Evolutionary conservation across 2,888 invertebrate species (phyloP).

Genomic region (Girardia tigrina): DNA sequence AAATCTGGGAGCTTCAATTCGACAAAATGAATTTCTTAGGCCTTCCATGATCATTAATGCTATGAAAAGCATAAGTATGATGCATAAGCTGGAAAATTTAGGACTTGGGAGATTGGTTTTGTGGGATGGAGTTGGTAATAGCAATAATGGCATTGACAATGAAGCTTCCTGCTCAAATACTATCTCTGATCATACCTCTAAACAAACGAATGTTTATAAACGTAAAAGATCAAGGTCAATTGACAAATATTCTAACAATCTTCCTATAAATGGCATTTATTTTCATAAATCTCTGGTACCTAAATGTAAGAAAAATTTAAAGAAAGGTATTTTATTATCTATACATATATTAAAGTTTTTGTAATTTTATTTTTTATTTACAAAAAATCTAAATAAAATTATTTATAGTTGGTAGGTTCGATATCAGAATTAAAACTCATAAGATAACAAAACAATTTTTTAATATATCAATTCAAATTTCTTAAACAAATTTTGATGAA

Average conservation of each 20-base stretch:
- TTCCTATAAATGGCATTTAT: not conserved
- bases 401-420: too few species aligned
- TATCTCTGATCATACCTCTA: not conserved
- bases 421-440: too few species aligned
- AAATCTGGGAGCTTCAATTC: conserved; percentile 1
- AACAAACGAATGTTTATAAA: not conserved
- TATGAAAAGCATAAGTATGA: not conserved
- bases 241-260: conserved; percentile 10
- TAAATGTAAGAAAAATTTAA: not conserved
- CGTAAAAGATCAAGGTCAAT: not conserved
- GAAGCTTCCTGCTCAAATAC: not conserved
- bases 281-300: not conserved
- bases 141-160: not conserved
- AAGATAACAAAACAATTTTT: too few species aligned
- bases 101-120: not conserved
- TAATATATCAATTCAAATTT: too few species aligned
- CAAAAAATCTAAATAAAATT: not conserved
- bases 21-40: conserved; percentile 23
- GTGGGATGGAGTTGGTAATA: not conserved
- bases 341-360: not conserved
- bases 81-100: conserved; percentile 10
- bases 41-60: not conserved
- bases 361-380: too few species aligned
- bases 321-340: not conserved
- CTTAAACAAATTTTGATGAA: too few species aligned